These are phyloP conservation scores for Sigmodon hispidus DNA, from an alignment of 2,113 vertebrate genomes.

Conservation along the genomic window DNA sequence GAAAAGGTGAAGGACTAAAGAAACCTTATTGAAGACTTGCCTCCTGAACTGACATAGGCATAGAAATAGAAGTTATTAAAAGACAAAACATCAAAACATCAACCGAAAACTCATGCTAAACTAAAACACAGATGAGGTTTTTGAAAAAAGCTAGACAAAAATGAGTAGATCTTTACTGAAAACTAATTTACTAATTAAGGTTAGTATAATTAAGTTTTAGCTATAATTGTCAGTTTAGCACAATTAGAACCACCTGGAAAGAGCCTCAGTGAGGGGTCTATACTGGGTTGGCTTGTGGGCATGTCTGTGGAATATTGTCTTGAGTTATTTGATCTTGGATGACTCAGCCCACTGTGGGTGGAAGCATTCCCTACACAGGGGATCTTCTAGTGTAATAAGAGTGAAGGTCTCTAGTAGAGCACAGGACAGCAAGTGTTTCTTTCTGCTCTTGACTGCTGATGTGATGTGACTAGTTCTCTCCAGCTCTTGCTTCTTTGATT, in stretches of 20 bases:
- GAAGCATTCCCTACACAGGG: neutral
- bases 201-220: neutral
- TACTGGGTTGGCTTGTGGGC: neutral
- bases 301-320: neutral
- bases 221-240: neutral
- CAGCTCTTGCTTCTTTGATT: neutral
- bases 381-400: too few species aligned
- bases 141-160: neutral
- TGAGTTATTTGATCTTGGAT: neutral
- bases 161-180: neutral
- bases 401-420: neutral
- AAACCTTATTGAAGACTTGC: neutral
- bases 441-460: too few species aligned
- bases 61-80: neutral
- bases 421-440: neutral
- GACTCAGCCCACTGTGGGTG: neutral
- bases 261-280: neutral
- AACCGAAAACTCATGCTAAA: neutral
- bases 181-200: neutral
- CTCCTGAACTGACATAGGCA: neutral
- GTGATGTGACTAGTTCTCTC: neutral
- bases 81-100: neutral
- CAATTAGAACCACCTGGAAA: neutral
- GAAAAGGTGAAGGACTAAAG: neutral
- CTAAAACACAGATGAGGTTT: neutral